Evolutionary conservation across 2,888 invertebrate genomes (phyloP), one percentile per base, ranked within the genome.

Genomic region (Drosophila melanosoma): DNA sequence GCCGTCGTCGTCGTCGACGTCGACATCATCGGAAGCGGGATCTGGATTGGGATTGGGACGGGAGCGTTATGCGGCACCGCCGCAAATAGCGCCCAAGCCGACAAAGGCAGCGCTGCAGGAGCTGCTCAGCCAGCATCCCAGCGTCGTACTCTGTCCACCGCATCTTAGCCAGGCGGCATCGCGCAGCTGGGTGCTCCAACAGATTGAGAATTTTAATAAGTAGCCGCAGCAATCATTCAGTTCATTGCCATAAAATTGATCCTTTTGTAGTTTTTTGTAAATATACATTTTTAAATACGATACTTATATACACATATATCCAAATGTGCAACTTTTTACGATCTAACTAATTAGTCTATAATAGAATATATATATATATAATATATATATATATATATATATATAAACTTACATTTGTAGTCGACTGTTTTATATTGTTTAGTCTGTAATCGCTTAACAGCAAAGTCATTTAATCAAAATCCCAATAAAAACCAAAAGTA

Each of bases 171-270:
- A 91, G 48, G 71, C 90, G 29, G 90, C 91, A 3, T 92, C 91
- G 0, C 81, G 92, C 67, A 93, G 93, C 77, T 93, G 93, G 93
- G 93, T 93, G n/a, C 85, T 92, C 6, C 90, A 93, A 69, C 93
- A 93, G 81, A 93, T 93, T 62, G 92, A 93, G 74, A 93, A 93
- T 80, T 93, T 93, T 56, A 93, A 91, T 80, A 92, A 93, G 78
- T 93, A 86, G 74, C 17, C 23, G 38, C 45, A 29, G 38, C 54
- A 57, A 63, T 26, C 4, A 12, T 40, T 68, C 45, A 51, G 51
- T 52, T 65, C 45, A 70, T 78, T 75, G 83, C 83, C 84, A 83
- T 85, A 74, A 70, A 73, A 80, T 66, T 69, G 10, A 52, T 17
- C 61, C 45, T 56, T 66, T 69, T 71, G 38, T 71, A 58, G 29